Evolutionary conservation across 2,113 vertebrate genomes (phyloP).

Genomic region (Monopterus albus): DNA sequence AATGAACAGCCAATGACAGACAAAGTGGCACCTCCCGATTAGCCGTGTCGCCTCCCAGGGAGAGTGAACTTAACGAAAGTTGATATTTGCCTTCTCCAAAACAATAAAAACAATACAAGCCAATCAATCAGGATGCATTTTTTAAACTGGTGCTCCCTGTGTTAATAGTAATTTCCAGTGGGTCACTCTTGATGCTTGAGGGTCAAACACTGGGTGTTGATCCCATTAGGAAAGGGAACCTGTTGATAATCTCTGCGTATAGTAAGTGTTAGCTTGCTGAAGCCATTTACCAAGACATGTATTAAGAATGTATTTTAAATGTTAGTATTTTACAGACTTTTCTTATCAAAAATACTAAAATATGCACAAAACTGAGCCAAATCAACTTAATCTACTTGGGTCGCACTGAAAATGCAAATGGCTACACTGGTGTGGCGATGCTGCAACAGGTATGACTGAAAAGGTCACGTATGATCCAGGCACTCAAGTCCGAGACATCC

Average conservation of each 20-base stretch:
- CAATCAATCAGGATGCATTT: conserved; percentile 16
- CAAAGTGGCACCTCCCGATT: conserved; percentile 77
- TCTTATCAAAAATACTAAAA: too few species aligned
- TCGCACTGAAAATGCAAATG: background rate
- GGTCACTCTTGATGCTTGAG: conserved; percentile 4
- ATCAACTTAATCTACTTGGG: too few species aligned
- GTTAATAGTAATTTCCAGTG: conserved; percentile 23
- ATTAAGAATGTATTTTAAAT: too few species aligned
- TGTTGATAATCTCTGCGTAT: conserved; percentile 18
- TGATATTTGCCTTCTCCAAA: conserved; percentile 48
- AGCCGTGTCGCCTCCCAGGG: conserved; percentile 48
- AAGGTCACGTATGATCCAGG: conserved; percentile 1
- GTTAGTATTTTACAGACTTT: too few species aligned
- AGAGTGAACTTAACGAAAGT: conserved; percentile 54
- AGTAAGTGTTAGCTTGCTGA: too few species aligned
- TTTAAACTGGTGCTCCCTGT: background rate
- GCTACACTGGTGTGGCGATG: background rate
- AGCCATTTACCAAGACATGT: too few species aligned
- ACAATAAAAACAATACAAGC: conserved; percentile 22
- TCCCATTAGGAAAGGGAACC: conserved; percentile 19
- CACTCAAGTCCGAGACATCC: conserved; percentile 1
- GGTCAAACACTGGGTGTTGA: background rate
- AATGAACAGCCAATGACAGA: conserved; percentile 77
- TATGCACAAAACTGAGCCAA: too few species aligned
- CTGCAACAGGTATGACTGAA: background rate